Base-by-base conservation (phyloP, 2,888 invertebrate species). In the Sicus ferrugineus region DNA sequence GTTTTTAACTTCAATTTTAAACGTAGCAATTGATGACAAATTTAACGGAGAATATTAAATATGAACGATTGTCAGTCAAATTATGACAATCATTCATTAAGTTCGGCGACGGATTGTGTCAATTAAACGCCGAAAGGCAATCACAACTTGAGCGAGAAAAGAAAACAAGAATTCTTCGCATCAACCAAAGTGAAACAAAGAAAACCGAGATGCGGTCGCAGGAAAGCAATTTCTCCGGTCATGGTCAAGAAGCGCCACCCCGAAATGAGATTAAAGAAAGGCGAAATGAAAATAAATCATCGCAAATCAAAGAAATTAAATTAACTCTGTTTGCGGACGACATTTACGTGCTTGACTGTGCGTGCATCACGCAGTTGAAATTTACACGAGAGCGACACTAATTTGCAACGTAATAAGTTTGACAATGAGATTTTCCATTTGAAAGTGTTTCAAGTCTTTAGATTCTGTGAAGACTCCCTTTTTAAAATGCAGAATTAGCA, bases 171-270 rank as follows among this genome's bases (percentile, higher is more conserved):
- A 42, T 14, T 26, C 16, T 5, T n/a, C n/a, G n/a, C n/a, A 42
- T 28, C 6, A 42, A 28, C 38, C 5, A 42, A 46, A 62, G 23
- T 26, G 48, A 62, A 62, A 46, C 30, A 65, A 65, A 54, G 26
- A 26, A 67, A 67, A 59, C 48, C 52, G 67, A 59, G 58, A 50
- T 28, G 38, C 16, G 42, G 23, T 56, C 21, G 48, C 52, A 58
- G n/a, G 46, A 48, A 67, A 59, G 46, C 26, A 67, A 70, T 71
- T 72, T 72, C 72, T 70, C 71, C 72, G 70, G 71, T 70, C 68
- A 72, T 71, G 73, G 69, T 71, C 21, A 34, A 31, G 48, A 46
- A 58, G 48, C 59, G 14, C 5, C 58, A 58, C 16, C 34, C 14
- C 26, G 31, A 14, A 48, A 26, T 11, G 28, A 23, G 6, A 56